Conservation (phyloP, 2,113 vertebrate species). For the Crocuta crocuta region DNA sequence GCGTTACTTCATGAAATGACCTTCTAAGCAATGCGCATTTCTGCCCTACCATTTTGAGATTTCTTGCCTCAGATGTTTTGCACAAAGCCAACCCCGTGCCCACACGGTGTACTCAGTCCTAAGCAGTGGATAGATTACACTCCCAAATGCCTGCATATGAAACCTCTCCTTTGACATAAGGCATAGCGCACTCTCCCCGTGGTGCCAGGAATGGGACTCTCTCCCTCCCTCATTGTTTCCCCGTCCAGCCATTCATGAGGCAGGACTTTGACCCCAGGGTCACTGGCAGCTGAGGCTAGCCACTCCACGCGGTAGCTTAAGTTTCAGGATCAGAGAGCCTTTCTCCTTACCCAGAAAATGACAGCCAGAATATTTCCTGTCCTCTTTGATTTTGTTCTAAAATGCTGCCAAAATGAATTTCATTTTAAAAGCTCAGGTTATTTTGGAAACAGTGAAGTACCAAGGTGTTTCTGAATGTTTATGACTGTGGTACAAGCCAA, state of each 20-base stretch:
- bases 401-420: constrained; percentile 70
- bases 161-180: neutral
- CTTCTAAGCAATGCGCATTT: neutral
- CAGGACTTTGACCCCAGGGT: neutral
- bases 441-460: constrained; percentile 75
- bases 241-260: neutral
- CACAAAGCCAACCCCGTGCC: neutral
- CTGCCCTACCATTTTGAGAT: neutral
- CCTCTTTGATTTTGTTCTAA: constrained; percentile 78
- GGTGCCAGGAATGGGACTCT: neutral
- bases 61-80: neutral
- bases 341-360: constrained; percentile 63
- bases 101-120: accelerated
- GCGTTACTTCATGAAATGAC: constrained; percentile 20
- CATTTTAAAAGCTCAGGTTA: constrained; percentile 67
- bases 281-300: neutral
- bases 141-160: neutral
- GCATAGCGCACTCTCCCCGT: accelerated
- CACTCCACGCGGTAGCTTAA: neutral
- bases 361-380: constrained; percentile 52
- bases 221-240: neutral
- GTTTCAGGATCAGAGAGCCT: constrained; percentile 53
- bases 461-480: constrained; percentile 83
- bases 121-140: too few relatives aligned
- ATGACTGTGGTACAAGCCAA: constrained; percentile 68